These are phyloP conservation scores for Tachysurus vachellii DNA, from an alignment of 2,113 vertebrate genomes.

Conservation along the genomic window DNA sequence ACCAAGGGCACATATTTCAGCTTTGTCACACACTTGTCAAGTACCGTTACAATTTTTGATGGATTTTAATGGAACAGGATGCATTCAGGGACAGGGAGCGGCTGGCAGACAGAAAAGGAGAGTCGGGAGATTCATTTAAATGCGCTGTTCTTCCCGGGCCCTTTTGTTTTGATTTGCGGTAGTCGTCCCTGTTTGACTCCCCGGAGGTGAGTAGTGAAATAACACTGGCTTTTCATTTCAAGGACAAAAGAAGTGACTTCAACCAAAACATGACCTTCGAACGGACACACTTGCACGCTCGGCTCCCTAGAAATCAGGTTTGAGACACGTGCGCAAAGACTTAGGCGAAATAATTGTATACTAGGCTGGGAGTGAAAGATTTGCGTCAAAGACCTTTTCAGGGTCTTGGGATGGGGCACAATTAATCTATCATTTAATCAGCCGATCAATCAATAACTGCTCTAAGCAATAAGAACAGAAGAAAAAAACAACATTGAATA, in stretches of 20 bases:
- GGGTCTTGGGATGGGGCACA: neutral
- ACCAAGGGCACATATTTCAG: conserved; percentile 7
- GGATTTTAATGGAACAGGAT: conserved; percentile 37
- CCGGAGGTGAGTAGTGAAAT: conserved; percentile 29
- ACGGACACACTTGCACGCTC: neutral
- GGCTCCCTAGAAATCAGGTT: conserved; percentile 1
- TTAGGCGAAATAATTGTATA: conserved; percentile 32
- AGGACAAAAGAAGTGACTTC: conserved; percentile 32
- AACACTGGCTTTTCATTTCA: conserved; percentile 46
- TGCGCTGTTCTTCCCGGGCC: neutral
- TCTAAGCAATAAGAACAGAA: conserved; percentile 5
- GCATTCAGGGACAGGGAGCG: neutral
- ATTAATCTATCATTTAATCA: neutral
- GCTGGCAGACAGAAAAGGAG: conserved; percentile 20
- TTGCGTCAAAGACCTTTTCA: conserved; percentile 15
- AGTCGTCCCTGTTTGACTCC: conserved; percentile 8
- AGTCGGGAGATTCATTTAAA: conserved; percentile 25
- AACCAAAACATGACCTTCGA: conserved; percentile 16
- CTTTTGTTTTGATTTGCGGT: conserved; percentile 40
- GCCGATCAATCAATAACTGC: conserved; percentile 46
- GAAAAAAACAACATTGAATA: neutral
- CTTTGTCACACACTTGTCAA: conserved; percentile 16
- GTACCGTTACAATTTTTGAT: conserved; percentile 25
- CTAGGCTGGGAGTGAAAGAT: conserved; percentile 16
- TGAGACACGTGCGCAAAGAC: conserved; percentile 40